phyloP scores from a whole-genome alignment of 2,888 invertebrate genomes.

The Tetramorium bicarinatum region DNA sequence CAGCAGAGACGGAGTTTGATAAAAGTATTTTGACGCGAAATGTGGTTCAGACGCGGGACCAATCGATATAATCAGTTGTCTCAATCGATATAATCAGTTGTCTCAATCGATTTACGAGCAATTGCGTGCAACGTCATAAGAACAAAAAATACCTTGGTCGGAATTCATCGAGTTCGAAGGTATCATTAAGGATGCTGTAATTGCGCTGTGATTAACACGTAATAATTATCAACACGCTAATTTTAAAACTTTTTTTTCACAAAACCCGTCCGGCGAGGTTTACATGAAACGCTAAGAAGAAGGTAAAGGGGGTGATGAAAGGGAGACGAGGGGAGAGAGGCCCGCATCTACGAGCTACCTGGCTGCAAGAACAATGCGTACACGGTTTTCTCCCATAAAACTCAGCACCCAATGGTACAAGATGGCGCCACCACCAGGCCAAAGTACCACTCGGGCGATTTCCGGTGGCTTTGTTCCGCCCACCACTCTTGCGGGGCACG shows the following conservation, averaged over 20 bases:
- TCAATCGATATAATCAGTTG: background rate
- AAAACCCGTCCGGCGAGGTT: background rate
- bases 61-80: background rate
- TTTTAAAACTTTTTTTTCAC: background rate
- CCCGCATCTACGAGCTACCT: constrained; percentile 59
- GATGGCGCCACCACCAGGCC: constrained; percentile 72
- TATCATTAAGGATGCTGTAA: background rate
- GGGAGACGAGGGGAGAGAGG: constrained; percentile 20
- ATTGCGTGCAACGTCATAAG: background rate
- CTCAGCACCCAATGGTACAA: constrained; percentile 60
- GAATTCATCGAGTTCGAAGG: background rate
- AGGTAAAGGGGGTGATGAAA: constrained; percentile 4
- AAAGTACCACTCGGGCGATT: constrained; percentile 75
- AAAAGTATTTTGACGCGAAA: background rate
- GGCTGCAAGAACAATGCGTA: constrained; percentile 65
- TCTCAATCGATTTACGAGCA: background rate
- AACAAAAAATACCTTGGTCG: background rate
- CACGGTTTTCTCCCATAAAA: constrained; percentile 63
- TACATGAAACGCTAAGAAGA: background rate
- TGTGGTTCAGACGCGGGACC: background rate
- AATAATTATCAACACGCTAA: constrained; percentile 10
- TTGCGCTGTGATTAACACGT: background rate
- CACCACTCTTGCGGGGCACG: constrained; percentile 65
- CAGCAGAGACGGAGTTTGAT: background rate
- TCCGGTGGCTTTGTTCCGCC: constrained; percentile 76